A percentile compares a stretch with the other conserved stretches of the same genome.
Conservation (phyloP, 2,113 vertebrate genomes). For the Micromys minutus region DNA sequence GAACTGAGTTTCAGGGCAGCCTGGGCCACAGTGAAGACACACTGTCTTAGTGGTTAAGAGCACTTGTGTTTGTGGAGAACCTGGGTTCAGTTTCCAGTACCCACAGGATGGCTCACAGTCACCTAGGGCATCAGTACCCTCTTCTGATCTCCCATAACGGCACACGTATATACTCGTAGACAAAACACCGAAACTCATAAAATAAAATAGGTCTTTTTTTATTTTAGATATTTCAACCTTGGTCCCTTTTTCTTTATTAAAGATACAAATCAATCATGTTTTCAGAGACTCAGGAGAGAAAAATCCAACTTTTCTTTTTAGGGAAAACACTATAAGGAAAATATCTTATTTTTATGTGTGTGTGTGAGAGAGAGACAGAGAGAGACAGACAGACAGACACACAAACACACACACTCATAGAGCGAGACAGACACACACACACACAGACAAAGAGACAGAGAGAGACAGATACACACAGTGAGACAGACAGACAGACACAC, state of each 20-base stretch:
- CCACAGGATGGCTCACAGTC: background rate
- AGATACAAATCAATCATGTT: constrained; percentile 10
- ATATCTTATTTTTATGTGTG: background rate
- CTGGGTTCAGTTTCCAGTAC: background rate
- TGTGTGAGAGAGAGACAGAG: too few relatives aligned
- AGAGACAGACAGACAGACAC: too few relatives aligned
- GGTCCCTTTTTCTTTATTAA: constrained; percentile 33
- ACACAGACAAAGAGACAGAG: too few relatives aligned
- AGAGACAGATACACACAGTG: too few relatives aligned
- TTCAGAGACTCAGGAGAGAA: background rate
- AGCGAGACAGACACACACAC: too few relatives aligned
- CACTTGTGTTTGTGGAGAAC: background rate
- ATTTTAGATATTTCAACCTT: background rate
- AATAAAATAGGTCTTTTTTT: background rate
- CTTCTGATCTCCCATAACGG: too few relatives aligned
- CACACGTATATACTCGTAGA: background rate
- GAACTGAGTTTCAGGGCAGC: background rate
- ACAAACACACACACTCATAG: too few relatives aligned
- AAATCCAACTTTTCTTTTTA: background rate
- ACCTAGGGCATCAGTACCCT: background rate
- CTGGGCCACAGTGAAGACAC: background rate
- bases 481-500: too few relatives aligned
- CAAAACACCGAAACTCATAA: background rate
- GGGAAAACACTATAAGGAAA: background rate
- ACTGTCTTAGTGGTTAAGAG: background rate